These are phyloP conservation scores for Pantelozetes paolii DNA, from an alignment of 2,888 invertebrate genomes.

Conservation along the genomic window DNA sequence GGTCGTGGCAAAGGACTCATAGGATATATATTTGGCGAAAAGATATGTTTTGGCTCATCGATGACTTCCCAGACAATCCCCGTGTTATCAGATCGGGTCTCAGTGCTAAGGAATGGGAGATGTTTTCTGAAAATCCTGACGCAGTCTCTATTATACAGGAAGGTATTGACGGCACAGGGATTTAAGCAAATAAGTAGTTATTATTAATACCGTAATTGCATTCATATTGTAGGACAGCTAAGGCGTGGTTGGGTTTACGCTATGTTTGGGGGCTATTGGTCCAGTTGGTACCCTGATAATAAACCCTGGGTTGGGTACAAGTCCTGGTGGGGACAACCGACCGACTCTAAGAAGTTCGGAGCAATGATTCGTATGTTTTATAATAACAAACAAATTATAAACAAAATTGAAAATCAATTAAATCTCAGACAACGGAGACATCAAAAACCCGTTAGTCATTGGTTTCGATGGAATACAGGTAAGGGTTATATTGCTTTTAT, in stretches of 20 bases:
- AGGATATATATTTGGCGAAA: background rate
- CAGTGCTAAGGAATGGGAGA: background rate
- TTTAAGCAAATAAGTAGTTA: background rate
- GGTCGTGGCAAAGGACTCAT: background rate
- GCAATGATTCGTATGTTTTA: conserved; percentile 12
- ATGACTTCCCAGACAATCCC: background rate
- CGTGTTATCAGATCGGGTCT: background rate
- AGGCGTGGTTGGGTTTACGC: conserved; percentile 20
- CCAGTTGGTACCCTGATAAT: conserved; percentile 17
- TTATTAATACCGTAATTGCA: background rate
- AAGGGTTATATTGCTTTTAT: background rate
- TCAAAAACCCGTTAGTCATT: background rate
- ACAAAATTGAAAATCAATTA: background rate
- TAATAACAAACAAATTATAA: background rate
- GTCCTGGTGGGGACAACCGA: conserved; percentile 21
- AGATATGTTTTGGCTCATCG: background rate
- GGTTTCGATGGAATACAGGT: background rate
- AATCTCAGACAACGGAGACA: conserved; percentile 9
- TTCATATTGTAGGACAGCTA: background rate
- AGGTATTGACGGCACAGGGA: background rate
- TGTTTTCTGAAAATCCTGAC: background rate
- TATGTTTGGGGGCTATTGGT: conserved; percentile 17
- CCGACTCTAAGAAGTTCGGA: background rate
- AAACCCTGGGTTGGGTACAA: conserved; percentile 20
- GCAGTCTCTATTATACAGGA: conserved; percentile 10